phyloP scores from a whole-genome alignment of 2,797 vertebrate species.

The Phataginus tetradactyla region DNA sequence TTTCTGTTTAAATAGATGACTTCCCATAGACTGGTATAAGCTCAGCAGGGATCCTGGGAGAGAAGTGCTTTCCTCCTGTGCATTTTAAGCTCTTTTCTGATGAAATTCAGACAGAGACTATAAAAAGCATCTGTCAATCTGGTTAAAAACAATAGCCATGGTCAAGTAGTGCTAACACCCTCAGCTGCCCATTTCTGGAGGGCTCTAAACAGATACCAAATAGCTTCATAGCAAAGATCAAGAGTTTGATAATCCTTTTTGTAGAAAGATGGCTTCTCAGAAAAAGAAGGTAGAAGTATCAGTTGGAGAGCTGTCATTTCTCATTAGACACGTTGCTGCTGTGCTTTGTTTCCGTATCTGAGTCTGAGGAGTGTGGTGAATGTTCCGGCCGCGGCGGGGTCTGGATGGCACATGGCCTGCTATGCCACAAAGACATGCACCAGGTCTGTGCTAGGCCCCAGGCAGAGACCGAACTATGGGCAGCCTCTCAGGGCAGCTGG shows the following conservation, averaged over 20 bases:
- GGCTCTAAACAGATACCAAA: constrained; percentile 68
- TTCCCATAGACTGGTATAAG: constrained; percentile 82
- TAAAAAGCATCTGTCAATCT: constrained; percentile 78
- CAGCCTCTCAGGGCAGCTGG: background rate
- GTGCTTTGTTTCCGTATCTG: background rate
- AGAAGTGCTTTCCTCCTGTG: constrained; percentile 76
- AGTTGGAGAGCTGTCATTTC: background rate
- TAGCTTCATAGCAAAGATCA: background rate
- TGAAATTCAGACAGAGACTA: constrained; percentile 72
- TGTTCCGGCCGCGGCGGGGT: constrained; percentile 3
- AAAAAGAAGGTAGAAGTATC: background rate
- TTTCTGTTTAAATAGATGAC: constrained; percentile 84
- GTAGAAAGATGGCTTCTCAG: background rate
- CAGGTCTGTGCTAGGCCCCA: fast-evolving
- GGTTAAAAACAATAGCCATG: constrained; percentile 66
- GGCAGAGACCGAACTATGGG: background rate
- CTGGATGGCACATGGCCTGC: background rate
- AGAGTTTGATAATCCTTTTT: constrained; percentile 15
- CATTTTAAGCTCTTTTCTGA: constrained; percentile 76
- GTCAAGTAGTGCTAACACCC: constrained; percentile 63
- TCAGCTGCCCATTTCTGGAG: constrained; percentile 36
- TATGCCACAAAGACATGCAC: background rate
- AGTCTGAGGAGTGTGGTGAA: background rate
- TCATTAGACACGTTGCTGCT: background rate
- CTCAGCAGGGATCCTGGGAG: constrained; percentile 76